Conservation (phyloP, 2,797 vertebrate genomes). For the Otolemur crassicaudatus region DNA sequence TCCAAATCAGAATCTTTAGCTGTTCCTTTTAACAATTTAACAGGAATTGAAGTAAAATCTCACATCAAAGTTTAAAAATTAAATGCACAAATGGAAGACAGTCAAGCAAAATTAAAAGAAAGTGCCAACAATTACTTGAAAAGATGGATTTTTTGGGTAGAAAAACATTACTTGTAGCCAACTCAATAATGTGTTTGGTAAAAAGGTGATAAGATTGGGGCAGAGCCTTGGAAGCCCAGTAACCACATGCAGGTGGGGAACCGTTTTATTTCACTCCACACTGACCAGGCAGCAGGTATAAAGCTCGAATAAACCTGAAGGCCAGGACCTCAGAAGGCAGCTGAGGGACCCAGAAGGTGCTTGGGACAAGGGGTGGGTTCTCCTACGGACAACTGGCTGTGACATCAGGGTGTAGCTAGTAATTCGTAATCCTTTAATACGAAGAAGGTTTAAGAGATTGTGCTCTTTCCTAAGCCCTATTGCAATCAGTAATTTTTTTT, state of each 20-base stretch:
- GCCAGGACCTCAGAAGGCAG: neutral
- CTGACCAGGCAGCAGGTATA: neutral
- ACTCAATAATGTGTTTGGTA: rapidly evolving
- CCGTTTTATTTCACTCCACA: rapidly evolving
- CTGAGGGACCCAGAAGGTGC: neutral
- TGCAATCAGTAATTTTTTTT: too few relatives aligned
- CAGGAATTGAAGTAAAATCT: neutral
- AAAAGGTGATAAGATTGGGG: neutral
- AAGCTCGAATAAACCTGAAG: neutral
- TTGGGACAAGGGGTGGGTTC: rapidly evolving
- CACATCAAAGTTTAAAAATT: neutral
- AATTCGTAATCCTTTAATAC: rapidly evolving
- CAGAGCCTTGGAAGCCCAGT: neutral
- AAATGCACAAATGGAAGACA: neutral
- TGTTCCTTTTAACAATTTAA: neutral
- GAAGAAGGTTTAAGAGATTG: neutral
- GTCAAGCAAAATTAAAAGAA: neutral
- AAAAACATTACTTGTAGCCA: too few relatives aligned
- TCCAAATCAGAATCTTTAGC: neutral
- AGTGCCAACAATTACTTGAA: too few relatives aligned
- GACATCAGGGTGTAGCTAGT: neutral
- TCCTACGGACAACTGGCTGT: rapidly evolving
- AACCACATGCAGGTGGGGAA: too few relatives aligned
- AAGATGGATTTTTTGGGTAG: neutral
- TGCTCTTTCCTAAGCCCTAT: neutral